Conservation (phyloP, 2,888 invertebrate genomes). For the Hesperia comma region DNA sequence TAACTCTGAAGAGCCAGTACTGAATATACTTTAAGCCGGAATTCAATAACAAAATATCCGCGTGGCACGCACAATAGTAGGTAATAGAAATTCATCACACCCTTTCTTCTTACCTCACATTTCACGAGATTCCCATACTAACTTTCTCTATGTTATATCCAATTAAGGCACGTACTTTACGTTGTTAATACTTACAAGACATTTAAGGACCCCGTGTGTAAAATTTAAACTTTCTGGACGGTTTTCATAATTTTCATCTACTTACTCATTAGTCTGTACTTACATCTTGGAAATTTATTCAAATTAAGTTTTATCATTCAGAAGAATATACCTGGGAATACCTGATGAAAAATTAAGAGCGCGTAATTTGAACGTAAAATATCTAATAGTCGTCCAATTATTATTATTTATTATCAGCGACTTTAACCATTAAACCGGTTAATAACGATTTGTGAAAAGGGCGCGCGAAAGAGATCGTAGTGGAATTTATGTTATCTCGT, state of each 20-base stretch:
- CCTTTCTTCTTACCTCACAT: background rate
- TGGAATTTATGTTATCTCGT: background rate
- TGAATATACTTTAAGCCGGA: background rate
- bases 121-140: background rate
- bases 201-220: background rate
- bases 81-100: background rate
- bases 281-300: too few relatives aligned
- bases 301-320: too few relatives aligned
- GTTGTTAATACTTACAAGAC: background rate
- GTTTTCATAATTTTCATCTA: too few relatives aligned
- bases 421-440: background rate
- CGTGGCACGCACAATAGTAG: background rate
- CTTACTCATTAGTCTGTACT: too few relatives aligned
- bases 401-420: background rate
- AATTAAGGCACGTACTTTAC: background rate
- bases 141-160: background rate
- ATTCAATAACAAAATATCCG: background rate
- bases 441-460: background rate
- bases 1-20: background rate
- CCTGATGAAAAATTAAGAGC: slow-evolving; percentile 10
- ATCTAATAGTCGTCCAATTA: slow-evolving; percentile 3
- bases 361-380: background rate
- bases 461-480: background rate
- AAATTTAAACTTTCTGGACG: background rate
- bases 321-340: background rate